Evolutionary conservation across 2,113 vertebrate genomes (phyloP), one percentile per base, ranked within the genome.

Genomic region (Gallinago media): DNA sequence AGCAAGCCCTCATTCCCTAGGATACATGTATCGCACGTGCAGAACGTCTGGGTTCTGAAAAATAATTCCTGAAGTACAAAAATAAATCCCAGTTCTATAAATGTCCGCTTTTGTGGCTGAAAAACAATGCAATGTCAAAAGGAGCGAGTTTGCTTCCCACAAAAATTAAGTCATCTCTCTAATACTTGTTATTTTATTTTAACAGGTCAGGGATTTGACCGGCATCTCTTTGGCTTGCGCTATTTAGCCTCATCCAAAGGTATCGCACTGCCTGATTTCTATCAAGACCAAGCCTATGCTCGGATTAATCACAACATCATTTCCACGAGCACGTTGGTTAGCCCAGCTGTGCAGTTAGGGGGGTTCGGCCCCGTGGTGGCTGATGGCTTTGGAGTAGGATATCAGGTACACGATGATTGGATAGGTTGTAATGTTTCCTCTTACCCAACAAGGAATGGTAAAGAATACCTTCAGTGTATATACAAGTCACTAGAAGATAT

Each of bases 191-290:
- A 3, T 52, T 96, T 92, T 94, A 18, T 96, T 81, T 95, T 68
- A 17, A 92, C 96, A 99, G 99, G 99, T 88, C 99, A 99, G 97
- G 99, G 99, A 19, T 99, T 99, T 89, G 99, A 99, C 97, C 98
- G 99, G 13, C 99, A 99, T 63, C 98, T 99, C 79, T 99, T 99
- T 73, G 98, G 98, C 44, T 81, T 99, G 95, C 98, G 98, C n/a
- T 97, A 96, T 84, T 82, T 99, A 89, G 98, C 99, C 34, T 85
- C 77, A 20, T 98, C 98, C 42, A 98, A 95, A 94, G 98, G 98
- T 32, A 92, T 84, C 26, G 12, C 95, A 6, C 93, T 99, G 74
- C 99, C 98, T 0, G 96, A 97, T 54, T 91, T 99, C 21, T 99
- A 99, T 77, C 95, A 98, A 38, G 99, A 99, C 95, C 98, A 98